Percentiles rank a stretch among this genome's conserved stretches.
These are phyloP conservation scores for Ibidorhyncha struthersii DNA, from an alignment of 2,113 vertebrate species.

Conservation along the genomic window DNA sequence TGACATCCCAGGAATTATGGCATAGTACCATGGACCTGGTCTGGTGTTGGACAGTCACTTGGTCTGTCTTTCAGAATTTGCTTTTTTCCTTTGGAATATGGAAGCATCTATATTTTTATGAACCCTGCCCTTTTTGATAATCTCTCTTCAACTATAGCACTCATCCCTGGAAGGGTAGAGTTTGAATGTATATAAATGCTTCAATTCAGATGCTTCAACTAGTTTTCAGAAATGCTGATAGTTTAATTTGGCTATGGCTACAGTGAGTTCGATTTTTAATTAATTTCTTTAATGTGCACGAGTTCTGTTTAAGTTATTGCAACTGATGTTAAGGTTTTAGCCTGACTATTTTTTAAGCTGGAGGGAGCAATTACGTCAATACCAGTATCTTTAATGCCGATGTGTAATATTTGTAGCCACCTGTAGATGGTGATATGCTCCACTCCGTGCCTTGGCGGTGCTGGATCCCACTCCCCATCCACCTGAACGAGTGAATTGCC, in stretches of 20 bases:
- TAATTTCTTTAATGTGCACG: not conserved
- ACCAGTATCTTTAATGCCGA: too few species aligned
- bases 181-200: not conserved
- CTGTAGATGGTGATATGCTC: constrained; percentile 28
- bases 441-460: not conserved
- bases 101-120: not conserved
- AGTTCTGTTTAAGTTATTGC: not conserved
- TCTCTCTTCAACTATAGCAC: not conserved
- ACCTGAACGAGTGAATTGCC: too few species aligned
- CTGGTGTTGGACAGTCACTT: not conserved
- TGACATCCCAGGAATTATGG: not conserved
- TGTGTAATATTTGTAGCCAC: not conserved
- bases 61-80: not conserved
- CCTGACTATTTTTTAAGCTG: not conserved
- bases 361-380: not conserved
- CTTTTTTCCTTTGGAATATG: not conserved
- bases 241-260: not conserved
- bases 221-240: not conserved
- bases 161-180: not conserved
- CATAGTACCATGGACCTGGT: accelerated
- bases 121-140: not conserved
- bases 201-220: not conserved
- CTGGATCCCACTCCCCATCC: not conserved
- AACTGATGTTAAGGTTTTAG: not conserved
- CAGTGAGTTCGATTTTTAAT: not conserved